Conservation (phyloP, 2,113 vertebrate species). For the Ciconia stormi region DNA sequence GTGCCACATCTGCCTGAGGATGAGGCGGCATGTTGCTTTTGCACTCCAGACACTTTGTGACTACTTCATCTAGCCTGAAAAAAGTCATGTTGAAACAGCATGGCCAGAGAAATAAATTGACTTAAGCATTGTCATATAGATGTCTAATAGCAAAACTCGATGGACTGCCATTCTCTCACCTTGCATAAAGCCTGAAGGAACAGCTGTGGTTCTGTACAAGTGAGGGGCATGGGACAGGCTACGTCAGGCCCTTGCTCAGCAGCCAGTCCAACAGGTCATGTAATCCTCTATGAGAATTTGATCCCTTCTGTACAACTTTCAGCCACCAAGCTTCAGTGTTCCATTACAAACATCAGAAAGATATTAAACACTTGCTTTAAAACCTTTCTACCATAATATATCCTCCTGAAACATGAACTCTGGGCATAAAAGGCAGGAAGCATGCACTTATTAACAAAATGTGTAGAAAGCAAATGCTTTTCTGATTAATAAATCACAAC, state of each 20-base stretch:
- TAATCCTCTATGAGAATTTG: background rate
- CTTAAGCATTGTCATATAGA: background rate
- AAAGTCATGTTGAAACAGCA: background rate
- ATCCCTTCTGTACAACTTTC: background rate
- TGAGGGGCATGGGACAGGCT: background rate
- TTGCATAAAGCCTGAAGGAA: background rate
- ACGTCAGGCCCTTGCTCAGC: background rate
- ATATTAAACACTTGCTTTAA: background rate
- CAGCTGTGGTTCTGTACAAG: fast-evolving
- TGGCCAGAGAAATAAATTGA: background rate
- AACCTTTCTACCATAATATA: background rate
- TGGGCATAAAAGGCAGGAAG: background rate
- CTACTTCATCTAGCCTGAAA: background rate
- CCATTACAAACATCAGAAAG: background rate
- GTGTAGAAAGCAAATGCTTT: background rate
- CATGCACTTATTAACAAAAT: background rate
- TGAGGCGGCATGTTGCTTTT: background rate
- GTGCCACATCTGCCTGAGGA: background rate
- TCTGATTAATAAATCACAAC: background rate
- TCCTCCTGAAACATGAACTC: background rate
- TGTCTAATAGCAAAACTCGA: background rate
- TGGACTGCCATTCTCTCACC: background rate
- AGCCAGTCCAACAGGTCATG: background rate
- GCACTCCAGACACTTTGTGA: fast-evolving
- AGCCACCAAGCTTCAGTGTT: background rate